These are phyloP conservation scores for Listronotus oregonensis DNA, from an alignment of 1,140 invertebrate species.

Conservation along the genomic window DNA sequence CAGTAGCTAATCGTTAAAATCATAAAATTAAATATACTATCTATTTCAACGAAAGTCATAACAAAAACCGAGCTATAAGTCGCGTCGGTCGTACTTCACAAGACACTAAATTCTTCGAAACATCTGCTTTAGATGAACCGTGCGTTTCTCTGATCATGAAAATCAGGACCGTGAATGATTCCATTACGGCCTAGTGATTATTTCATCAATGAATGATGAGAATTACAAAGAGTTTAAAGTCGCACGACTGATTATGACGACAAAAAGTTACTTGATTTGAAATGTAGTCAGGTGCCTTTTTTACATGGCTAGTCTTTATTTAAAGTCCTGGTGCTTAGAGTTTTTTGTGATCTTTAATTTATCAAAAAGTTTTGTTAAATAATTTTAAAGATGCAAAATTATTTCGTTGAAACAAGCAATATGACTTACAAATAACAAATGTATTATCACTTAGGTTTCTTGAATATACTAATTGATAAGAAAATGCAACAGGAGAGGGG, in stretches of 20 bases:
- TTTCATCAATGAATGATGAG: slow-evolving; percentile 25
- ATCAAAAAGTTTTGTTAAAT: no score
- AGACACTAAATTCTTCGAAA: slow-evolving; percentile 3
- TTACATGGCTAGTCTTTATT: no score
- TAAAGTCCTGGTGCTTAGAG: no score
- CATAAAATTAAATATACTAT: no score
- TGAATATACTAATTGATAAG: no score
- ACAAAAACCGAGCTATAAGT: background rate
- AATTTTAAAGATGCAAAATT: no score
- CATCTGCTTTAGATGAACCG: slow-evolving; percentile 17
- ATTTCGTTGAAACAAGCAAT: no score
- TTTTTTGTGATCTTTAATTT: no score
- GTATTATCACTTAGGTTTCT: no score
- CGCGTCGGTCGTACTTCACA: slow-evolving; percentile 13
- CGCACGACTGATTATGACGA: slow-evolving; percentile 17
- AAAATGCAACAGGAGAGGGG: no score
- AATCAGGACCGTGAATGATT: slow-evolving; percentile 22
- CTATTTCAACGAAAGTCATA: background rate
- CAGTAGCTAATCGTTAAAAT: no score
- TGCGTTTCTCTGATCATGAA: slow-evolving; percentile 20
- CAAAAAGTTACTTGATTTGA: slow-evolving; percentile 6
- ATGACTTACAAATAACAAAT: no score
- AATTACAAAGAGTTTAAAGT: slow-evolving; percentile 23
- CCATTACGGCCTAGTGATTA: slow-evolving; percentile 24
- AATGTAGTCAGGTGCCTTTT: background rate